Evolutionary conservation across 1,140 invertebrate genomes (phyloP).

Genomic region (Holcopasites calliopsidis): DNA sequence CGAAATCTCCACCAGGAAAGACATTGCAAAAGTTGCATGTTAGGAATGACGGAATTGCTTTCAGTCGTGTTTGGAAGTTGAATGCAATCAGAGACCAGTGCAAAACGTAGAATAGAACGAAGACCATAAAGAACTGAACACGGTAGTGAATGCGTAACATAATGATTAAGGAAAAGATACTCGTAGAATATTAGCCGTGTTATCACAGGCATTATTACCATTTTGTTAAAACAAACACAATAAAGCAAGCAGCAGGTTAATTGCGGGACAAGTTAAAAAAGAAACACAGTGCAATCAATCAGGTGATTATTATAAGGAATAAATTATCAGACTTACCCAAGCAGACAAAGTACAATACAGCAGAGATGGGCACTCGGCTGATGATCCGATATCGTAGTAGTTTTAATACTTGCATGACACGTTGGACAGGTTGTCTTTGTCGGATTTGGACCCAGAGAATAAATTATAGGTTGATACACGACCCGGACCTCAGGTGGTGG

Average conservation of each 20-base stretch:
- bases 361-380: constrained; percentile 76
- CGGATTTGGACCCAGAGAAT: constrained; percentile 66
- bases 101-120: background rate
- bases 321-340: constrained; percentile 67
- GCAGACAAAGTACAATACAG: constrained; percentile 75
- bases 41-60: background rate
- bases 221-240: background rate
- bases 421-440: constrained; percentile 76
- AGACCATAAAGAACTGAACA: background rate
- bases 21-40: background rate
- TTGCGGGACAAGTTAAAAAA: background rate
- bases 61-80: background rate
- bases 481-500: constrained; percentile 66
- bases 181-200: background rate
- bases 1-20: background rate
- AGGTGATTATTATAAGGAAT: background rate
- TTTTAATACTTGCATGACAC: constrained; percentile 74
- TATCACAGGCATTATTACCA: background rate
- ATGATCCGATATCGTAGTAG: constrained; percentile 75
- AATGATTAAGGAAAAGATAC: background rate
- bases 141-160: background rate
- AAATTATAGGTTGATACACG: constrained; percentile 67
- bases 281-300: background rate
- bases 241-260: background rate
- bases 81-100: background rate